Evolutionary conservation across 1,140 invertebrate genomes (phyloP), one percentile per base, ranked within the genome.

Genomic region (Phocides pigmalion): DNA sequence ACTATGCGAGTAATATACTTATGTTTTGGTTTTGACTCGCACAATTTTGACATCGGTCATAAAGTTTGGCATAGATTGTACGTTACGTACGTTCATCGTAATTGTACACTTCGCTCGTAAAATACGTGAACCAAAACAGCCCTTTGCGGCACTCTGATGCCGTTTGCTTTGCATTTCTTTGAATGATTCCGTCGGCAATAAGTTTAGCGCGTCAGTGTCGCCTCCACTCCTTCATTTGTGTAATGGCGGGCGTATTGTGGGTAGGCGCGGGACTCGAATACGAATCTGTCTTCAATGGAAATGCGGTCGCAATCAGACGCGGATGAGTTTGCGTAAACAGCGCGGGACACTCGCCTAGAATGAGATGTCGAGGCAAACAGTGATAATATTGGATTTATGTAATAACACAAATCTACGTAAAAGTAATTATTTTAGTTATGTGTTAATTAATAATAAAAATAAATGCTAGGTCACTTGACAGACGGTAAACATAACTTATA

Each of bases 261-360:
- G 14, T 44, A 22, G 35, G 39, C n/a, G 16, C 19, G 50, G 39
- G 14, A 61, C 53, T 62, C 17, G 66, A 56, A 68, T 68, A 68
- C 56, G 58, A 62, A 68, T 68, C 54, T 64, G 56, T 22, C 41
- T 37, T 14, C 49, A 47, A 68, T 68, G 62, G 50, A 64, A 68
- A 68, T 64, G 49, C 42, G 25, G 41, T 9, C 14, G 49, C 41
- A 39, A 66, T 28, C 46, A 64, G 54, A 68, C 63, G 39, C 44
- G 39, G 32, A 59, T 41, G 42, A 17, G 41, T 17, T 44, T 22
- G 61, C 25, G 20, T 64, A 62, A 66, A 66, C 47, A 49, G 54
- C 49, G 22, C 25, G 35, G 15, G 28, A 17, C 28, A 28, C 25
- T 8, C 9, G 4, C 25, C 1, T 8, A 28, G 20, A 49, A 25